Conservation (phyloP, 92 coral and sea anemone species). For the Paragorgia papillata region DNA sequence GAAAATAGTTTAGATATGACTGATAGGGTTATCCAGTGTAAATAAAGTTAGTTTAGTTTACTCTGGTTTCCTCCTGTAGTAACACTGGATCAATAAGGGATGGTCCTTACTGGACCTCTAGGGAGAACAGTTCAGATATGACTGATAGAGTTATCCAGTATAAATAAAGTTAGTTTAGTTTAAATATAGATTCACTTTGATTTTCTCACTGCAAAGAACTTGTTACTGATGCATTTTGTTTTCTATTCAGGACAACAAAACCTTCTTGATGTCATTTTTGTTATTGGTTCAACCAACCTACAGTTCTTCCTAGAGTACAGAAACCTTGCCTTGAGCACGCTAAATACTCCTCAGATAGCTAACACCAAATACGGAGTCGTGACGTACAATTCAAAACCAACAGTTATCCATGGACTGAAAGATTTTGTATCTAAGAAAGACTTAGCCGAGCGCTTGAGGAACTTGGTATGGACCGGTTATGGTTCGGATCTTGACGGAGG, state of each 20-base stretch:
- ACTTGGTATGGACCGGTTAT: slow-evolving; percentile 6
- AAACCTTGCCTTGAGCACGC: background rate
- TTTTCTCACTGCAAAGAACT: no score
- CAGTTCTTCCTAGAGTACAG: slow-evolving; percentile 16
- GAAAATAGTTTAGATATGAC: no score
- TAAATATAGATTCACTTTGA: no score
- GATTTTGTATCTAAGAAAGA: slow-evolving; percentile 29
- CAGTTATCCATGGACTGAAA: background rate
- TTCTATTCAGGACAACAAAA: slow-evolving; percentile 28
- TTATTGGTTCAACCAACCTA: slow-evolving; percentile 21
- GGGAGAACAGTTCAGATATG: no score
- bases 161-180: no score
- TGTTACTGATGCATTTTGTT: background rate
- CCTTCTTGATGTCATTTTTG: slow-evolving; percentile 40
- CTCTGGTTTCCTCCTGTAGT: no score
- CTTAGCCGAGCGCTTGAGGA: slow-evolving; percentile 5
- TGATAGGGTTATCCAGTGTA: no score
- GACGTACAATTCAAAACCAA: slow-evolving; percentile 2
- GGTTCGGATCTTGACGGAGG: slow-evolving; percentile 41
- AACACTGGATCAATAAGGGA: no score
- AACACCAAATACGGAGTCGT: slow-evolving; percentile 23
- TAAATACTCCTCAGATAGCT: slow-evolving; percentile 25
- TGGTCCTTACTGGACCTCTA: no score
- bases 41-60: no score
- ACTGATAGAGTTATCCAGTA: no score